Evolutionary conservation across 2,113 vertebrate genomes (phyloP).

Genomic region (Ammodytes marinus): DNA sequence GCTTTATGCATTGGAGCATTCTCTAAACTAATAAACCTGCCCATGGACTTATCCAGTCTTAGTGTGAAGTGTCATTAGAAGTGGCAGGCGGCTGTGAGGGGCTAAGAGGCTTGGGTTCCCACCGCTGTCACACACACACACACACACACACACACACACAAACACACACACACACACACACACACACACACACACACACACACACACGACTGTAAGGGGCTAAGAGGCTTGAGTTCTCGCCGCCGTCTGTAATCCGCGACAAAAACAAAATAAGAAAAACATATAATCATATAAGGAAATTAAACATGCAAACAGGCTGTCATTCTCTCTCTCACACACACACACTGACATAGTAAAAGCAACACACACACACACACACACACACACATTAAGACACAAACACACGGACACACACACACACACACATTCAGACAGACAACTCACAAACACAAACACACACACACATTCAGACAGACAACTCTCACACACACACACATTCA

Average conservation of each 20-base stretch:
- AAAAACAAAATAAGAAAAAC: conserved; percentile 67
- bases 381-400: neutral
- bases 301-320: conserved; percentile 61
- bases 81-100: conserved; percentile 77
- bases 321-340: conserved; percentile 4
- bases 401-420: too few relatives aligned
- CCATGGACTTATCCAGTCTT: conserved; percentile 74
- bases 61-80: conserved; percentile 80
- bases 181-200: too few relatives aligned
- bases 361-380: conserved; percentile 1
- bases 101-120: conserved; percentile 76
- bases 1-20: conserved; percentile 67
- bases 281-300: conserved; percentile 62
- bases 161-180: too few relatives aligned
- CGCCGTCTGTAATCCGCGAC: conserved; percentile 69
- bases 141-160: too few relatives aligned
- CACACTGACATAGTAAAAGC: conserved; percentile 46
- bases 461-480: too few relatives aligned
- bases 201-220: conserved; percentile 55
- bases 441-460: too few relatives aligned
- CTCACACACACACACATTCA: too few relatives aligned
- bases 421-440: too few relatives aligned
- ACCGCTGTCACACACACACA: conserved; percentile 19
- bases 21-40: conserved; percentile 79
- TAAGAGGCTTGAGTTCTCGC: conserved; percentile 76